Conservation (phyloP, 2,888 invertebrate genomes). For the Harpalus rufipes region DNA sequence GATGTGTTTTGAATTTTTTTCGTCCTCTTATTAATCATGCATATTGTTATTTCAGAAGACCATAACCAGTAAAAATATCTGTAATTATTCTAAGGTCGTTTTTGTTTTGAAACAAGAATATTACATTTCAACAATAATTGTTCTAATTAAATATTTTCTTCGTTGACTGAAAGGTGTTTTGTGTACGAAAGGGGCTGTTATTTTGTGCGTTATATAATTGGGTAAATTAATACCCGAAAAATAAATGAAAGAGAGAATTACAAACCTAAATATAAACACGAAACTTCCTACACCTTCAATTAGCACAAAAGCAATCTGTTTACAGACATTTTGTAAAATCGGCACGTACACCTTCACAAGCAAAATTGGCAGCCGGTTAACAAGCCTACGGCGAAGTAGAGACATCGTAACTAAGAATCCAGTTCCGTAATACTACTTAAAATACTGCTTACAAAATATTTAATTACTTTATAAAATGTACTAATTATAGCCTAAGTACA, state of each 20-base stretch:
- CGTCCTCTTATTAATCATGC: too few species aligned
- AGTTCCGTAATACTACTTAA: constrained; percentile 46
- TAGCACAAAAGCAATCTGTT: constrained; percentile 31
- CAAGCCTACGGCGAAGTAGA: neutral
- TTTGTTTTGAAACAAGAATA: neutral
- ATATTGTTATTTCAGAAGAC: too few species aligned
- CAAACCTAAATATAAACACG: constrained; percentile 35
- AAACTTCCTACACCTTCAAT: constrained; percentile 37
- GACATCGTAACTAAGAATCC: constrained; percentile 53
- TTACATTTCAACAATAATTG: neutral
- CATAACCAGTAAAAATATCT: too few species aligned
- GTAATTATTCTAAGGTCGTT: too few species aligned
- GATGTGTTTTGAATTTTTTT: too few species aligned
- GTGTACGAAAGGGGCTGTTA: neutral
- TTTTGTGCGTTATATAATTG: constrained; percentile 8
- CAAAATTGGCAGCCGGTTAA: constrained; percentile 28
- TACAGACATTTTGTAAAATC: constrained; percentile 48
- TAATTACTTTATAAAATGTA: constrained; percentile 58
- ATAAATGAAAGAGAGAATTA: constrained; percentile 30
- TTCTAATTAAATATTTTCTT: neutral
- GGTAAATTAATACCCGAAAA: constrained; percentile 24
- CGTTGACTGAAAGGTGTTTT: neutral
- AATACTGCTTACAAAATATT: constrained; percentile 59
- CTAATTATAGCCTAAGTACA: constrained; percentile 38
- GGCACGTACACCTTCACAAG: constrained; percentile 47